Base-by-base conservation (phyloP, 1,140 invertebrate species). In the Sinella curviseta region DNA sequence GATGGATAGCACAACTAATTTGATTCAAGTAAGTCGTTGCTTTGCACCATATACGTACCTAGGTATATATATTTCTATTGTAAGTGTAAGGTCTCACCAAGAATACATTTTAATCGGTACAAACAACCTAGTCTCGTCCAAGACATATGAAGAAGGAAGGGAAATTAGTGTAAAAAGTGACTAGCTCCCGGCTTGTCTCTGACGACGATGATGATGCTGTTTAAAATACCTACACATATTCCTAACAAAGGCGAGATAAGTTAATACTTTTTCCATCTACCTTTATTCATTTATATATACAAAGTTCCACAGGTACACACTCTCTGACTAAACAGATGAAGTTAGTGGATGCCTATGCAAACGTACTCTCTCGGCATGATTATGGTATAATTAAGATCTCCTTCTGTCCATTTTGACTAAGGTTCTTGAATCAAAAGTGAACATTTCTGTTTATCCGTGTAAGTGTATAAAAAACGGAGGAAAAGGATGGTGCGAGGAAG, bases 381-480 rank as follows among this genome's bases (percentile, higher is more conserved):
- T 33, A 70, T 14, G 26, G 8, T 24, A 70, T 70, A 70, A 70
- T 70, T 70, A 70, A 70, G 65, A 70, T 70, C 26, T 70, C 65
- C 65, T 60, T 70, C 28, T 33, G 65, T 33, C 31, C 31, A 31
- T 70, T 70, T 70, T 70, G 26, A 30, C 65, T 70, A 70, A 12
- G 65, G 30, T 70, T 70, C 28, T 65, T 48, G 39, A 48, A 48
- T 48, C 20, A 48, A 48, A 48, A 60, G 3, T n/a, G 57, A 60
- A 60, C 39, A 48, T 48, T 48, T 48, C 17, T 8, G 39, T 48
- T 48, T 8, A 48, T 8, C 4, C 4, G 39, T 8, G 39, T 8
- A 17, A 48, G 39, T 17, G 17, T 8, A 48, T 8, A 48, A 48
- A 48, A 17, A 48, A 48, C 39, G 39, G 39, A 48, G 17, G 17